A percentile compares a stretch with the other conserved stretches of the same genome.
phyloP scores from a whole-genome alignment of 64 coral and sea anemone genomes.

The Anthopleura sola region DNA sequence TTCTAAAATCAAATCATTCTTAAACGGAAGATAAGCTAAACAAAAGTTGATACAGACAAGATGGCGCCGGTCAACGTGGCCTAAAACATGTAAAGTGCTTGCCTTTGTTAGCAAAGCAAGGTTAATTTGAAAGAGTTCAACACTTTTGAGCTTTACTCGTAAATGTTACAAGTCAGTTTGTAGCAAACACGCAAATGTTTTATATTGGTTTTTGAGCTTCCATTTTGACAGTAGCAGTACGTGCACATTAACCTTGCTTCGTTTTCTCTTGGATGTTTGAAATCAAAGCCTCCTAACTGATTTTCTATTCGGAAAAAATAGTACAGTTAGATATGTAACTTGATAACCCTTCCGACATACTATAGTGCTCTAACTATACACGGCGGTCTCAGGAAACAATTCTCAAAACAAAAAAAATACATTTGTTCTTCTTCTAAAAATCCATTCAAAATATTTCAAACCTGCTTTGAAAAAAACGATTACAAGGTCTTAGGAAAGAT shows the following conservation, averaged over 20 bases:
- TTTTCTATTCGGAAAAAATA: background rate
- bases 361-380: background rate
- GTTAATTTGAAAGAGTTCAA: background rate
- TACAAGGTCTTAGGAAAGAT: background rate
- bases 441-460: background rate
- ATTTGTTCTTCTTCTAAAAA: too few relatives aligned
- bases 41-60: constrained; percentile 4
- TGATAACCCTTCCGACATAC: background rate
- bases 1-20: constrained; percentile 3
- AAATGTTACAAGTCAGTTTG: too few relatives aligned
- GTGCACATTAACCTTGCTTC: background rate
- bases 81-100: background rate
- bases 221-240: too few relatives aligned
- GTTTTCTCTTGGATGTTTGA: background rate
- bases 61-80: background rate
- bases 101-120: background rate
- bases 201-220: too few relatives aligned
- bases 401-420: too few relatives aligned
- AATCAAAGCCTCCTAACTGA: background rate
- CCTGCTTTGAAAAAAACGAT: background rate
- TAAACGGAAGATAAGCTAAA: constrained; percentile 1
- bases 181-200: too few relatives aligned
- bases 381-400: background rate
- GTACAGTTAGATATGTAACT: background rate
- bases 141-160: background rate